Base-by-base conservation (phyloP, 2,113 vertebrate species). In the Bubo blakistoni region DNA sequence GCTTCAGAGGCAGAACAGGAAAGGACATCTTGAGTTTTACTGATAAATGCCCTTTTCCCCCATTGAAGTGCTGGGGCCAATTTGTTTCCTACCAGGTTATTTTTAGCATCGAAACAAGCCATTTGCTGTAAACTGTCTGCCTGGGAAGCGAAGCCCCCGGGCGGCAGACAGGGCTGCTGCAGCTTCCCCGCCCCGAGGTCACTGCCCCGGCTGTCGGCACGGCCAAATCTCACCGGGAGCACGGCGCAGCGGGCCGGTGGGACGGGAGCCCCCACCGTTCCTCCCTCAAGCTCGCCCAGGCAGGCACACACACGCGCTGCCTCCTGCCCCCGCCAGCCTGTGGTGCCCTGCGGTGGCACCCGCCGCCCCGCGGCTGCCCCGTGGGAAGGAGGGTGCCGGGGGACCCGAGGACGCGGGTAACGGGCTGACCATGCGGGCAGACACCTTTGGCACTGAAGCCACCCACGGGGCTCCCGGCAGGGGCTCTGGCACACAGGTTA, bases 241-340 rank as follows among this genome's bases (percentile, higher is more conserved):
- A 3, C 2, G 7, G 52, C 47, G 62, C 73, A 6, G 47, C 54
- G 63, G 4, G 0, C 29, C 2, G 2, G 3, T 2, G 21, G 80
- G 46, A 52, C 0, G 1, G 61, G 9, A 51, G 9, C 32, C 55
- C 5, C 5, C 20, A 2, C 38, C 0, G 0, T 4, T 72, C 27
- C 44, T 65, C n/a, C 59, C 63, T 29, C 44, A 1, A 9, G 22
- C 42, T 29, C 61, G 15, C 8, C 66, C 61, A 38, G 51, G 13
- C 61, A 13, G 18, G 38, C 76, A 52, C 5, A 0, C 13, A 26
- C 17, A 29, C 1, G 2, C 9, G 13, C 36, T 62, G 46, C 30
- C 77, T 67, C 44, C 57, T 36, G 84, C 62, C 84, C 77, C 85
- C 4, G 17, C 8, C 81, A 67, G 93, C 49, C 72, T 25, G 4